Conservation (phyloP, 2,797 vertebrate species). For the Sandelia bainsii region DNA sequence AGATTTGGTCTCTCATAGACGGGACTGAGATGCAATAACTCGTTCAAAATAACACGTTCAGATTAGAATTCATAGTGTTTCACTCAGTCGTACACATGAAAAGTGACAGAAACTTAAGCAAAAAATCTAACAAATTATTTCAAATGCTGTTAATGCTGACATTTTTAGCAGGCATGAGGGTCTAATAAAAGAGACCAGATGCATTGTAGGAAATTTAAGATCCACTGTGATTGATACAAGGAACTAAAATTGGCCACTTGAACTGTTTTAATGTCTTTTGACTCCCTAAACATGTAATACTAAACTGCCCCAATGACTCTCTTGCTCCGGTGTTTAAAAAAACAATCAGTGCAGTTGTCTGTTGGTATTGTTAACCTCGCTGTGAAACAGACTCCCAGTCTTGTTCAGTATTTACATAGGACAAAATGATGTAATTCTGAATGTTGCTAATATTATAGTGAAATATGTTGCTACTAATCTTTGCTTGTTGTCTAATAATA, state of each 20-base stretch:
- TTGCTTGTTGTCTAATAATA: constrained; percentile 30
- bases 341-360: not conserved
- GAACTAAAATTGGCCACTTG: not conserved
- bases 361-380: not conserved
- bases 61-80: no score
- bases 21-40: not conserved
- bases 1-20: no score
- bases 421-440: constrained; percentile 35
- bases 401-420: constrained; percentile 14
- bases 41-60: no score
- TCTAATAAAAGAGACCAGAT: not conserved
- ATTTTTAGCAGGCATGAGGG: not conserved
- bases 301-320: not conserved
- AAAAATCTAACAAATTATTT: not conserved
- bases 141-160: not conserved
- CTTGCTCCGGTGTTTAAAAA: not conserved
- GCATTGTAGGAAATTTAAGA: not conserved
- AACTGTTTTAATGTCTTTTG: not conserved
- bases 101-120: not conserved
- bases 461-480: constrained; percentile 23
- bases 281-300: not conserved
- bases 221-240: no score
- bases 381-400: constrained; percentile 7
- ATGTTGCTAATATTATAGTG: constrained; percentile 10
- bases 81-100: not conserved